phyloP scores from a whole-genome alignment of 2,113 vertebrate species.

The Scomber scombrus region DNA sequence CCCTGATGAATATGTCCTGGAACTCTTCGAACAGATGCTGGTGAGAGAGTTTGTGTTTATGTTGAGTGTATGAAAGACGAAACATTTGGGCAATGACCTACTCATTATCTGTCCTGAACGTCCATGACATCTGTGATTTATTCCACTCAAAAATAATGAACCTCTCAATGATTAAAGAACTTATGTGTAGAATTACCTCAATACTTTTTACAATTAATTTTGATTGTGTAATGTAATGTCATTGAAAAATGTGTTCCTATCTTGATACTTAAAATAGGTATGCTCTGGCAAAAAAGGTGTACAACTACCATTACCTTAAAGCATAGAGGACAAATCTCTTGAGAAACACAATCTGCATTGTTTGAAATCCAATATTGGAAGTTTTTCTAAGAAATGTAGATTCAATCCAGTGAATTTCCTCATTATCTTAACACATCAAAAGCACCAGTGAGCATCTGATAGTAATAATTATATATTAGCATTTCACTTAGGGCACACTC shows the following conservation, averaged over 20 bases:
- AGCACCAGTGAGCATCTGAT: neutral
- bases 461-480: neutral
- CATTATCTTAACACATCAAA: neutral
- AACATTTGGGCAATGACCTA: neutral
- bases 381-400: neutral
- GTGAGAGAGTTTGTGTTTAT: conserved; percentile 75
- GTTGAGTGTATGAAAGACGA: neutral
- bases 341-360: neutral
- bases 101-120: neutral
- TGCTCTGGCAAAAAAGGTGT: neutral
- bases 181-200: neutral
- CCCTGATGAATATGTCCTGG: conserved; percentile 88
- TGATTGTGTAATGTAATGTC: neutral
- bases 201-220: neutral
- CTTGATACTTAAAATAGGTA: neutral
- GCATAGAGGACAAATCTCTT: neutral
- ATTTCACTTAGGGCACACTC: no score
- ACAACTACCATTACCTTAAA: neutral
- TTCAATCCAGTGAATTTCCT: neutral
- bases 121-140: neutral
- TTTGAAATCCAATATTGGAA: neutral
- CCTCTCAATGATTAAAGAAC: neutral
- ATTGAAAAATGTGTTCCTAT: neutral
- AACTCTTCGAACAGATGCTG: conserved; percentile 95
- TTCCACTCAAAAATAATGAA: neutral